A percentile compares a stretch with the other conserved stretches of the same genome.
Evolutionary conservation across 1,140 invertebrate species (phyloP).

Genomic region (Goniozus legneri): DNA sequence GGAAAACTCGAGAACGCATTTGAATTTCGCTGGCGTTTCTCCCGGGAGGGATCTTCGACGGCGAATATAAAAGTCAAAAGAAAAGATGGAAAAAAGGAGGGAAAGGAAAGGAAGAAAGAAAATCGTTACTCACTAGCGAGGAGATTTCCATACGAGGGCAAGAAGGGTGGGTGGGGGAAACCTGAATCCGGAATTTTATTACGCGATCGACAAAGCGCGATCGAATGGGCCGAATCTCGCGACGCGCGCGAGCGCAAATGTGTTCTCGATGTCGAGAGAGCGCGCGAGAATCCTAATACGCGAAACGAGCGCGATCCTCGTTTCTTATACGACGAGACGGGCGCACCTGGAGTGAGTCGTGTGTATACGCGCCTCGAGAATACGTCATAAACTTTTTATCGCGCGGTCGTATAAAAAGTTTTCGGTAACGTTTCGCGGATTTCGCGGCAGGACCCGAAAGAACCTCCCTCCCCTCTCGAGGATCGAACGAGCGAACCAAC

Average conservation of each 20-base stretch:
- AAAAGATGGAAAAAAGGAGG: no score
- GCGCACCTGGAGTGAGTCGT: no score
- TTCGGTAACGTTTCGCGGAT: slow-evolving; percentile 18
- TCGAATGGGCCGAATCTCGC: no score
- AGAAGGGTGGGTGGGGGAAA: background rate
- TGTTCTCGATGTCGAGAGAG: background rate
- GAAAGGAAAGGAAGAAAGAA: slow-evolving; percentile 1
- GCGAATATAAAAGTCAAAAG: no score
- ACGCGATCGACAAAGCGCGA: background rate
- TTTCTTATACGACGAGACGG: background rate
- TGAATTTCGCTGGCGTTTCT: no score
- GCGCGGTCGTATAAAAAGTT: slow-evolving; percentile 33
- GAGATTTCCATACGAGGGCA: background rate
- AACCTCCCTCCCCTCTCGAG: no score
- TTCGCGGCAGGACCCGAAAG: no score
- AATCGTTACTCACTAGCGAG: slow-evolving; percentile 3
- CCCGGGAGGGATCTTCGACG: no score
- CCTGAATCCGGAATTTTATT: no score
- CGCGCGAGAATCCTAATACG: background rate
- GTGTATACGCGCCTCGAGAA: slow-evolving; percentile 5
- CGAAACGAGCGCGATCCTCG: background rate
- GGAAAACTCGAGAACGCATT: no score
- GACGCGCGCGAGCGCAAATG: background rate
- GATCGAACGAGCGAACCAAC: slow-evolving; percentile 11
- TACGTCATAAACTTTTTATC: slow-evolving; percentile 37